These are phyloP conservation scores for Pipra filicauda DNA, from an alignment of 2,113 vertebrate species.

Conservation along the genomic window DNA sequence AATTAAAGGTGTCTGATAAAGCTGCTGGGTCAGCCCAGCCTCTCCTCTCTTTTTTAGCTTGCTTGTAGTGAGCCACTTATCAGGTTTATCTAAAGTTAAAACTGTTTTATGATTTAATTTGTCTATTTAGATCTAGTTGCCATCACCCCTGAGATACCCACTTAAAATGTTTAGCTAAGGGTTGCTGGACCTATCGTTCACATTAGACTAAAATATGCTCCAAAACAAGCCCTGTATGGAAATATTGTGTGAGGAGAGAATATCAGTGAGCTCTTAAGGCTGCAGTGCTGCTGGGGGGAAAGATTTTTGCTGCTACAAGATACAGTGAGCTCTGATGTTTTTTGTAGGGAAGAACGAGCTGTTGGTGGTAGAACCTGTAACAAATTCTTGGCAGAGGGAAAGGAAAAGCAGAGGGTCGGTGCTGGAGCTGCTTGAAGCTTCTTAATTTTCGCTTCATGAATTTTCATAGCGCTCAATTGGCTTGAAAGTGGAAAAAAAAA, in stretches of 20 bases:
- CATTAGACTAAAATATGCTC: neutral
- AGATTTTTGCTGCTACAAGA: neutral
- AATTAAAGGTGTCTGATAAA: slow-evolving; percentile 22
- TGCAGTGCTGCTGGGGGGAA: neutral
- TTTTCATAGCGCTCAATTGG: neutral
- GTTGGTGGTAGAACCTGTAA: neutral
- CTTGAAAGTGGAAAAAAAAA: neutral
- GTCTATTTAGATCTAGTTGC: neutral
- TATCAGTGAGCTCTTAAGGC: neutral
- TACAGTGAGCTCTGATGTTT: neutral
- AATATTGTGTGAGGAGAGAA: neutral
- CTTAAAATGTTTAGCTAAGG: neutral
- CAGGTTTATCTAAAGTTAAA: neutral
- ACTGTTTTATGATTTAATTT: neutral
- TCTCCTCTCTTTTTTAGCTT: neutral
- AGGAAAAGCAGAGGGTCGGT: slow-evolving; percentile 19
- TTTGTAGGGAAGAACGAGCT: neutral
- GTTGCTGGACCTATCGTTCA: neutral
- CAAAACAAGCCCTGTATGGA: neutral
- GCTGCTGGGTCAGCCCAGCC: neutral
- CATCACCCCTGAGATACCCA: neutral
- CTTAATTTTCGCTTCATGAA: slow-evolving; percentile 8
- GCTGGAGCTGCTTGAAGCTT: neutral
- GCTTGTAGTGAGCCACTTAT: neutral
- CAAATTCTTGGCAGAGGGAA: neutral